Evolutionary conservation across 2,797 vertebrate genomes (phyloP).

Genomic region (Lemur catta): DNA sequence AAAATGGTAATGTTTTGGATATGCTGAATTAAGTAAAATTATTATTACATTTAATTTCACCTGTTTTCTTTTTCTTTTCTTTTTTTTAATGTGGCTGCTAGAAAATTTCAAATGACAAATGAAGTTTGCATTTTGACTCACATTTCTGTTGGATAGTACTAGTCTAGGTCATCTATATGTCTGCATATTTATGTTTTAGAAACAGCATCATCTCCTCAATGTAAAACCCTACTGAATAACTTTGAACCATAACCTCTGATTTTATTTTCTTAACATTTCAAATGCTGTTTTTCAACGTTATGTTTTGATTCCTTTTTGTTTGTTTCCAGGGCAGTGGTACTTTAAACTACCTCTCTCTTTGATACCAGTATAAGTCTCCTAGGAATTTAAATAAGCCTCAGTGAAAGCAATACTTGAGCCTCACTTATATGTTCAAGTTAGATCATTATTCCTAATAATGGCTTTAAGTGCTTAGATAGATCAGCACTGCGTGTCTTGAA

Average conservation of each 20-base stretch:
- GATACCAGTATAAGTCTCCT: slow-evolving; percentile 78
- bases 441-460: slow-evolving; percentile 85
- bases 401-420: slow-evolving; percentile 78
- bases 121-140: not conserved
- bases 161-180: not conserved
- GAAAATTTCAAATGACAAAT: not conserved
- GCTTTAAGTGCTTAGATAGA: slow-evolving; percentile 83
- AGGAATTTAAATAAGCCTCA: slow-evolving; percentile 82
- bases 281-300: slow-evolving; percentile 73
- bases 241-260: slow-evolving; percentile 59
- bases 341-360: slow-evolving; percentile 79
- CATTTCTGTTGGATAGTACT: not conserved
- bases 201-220: not conserved
- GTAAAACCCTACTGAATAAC: slow-evolving; percentile 13
- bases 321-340: slow-evolving; percentile 39
- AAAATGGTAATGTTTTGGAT: not conserved
- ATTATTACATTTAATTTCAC: not conserved
- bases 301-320: slow-evolving; percentile 63
- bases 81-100: not conserved
- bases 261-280: slow-evolving; percentile 78
- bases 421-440: slow-evolving; percentile 81
- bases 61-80: not conserved
- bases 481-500: slow-evolving; percentile 77
- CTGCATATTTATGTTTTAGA: not conserved
- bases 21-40: slow-evolving; percentile 18